Evolutionary conservation across 2,888 invertebrate species (phyloP), one percentile per base, ranked within the genome.

Genomic region (Cataglyphis altisquamis): DNA sequence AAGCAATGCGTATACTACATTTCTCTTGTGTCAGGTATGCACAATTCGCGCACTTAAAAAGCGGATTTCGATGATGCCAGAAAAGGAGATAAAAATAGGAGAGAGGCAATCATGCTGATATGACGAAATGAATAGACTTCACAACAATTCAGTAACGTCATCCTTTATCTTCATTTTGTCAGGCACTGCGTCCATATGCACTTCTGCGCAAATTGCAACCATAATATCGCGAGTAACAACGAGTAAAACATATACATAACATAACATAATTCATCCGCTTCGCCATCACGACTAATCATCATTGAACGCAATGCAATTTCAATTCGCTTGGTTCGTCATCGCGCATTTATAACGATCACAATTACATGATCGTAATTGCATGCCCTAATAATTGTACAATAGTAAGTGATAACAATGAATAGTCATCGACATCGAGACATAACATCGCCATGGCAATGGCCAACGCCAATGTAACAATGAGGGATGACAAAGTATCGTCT

Each of bases 401-500:
- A 80, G 60, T 72, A 80, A 78, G 32, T 70, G 72, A 78, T 70
- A 78, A 80, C 78, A 80, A 80, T 72, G 78, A 32, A 81, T 75
- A 73, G 60, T 62, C 73, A 55, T 41, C 45, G 62, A 25, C 62
- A 29, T 29, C 52, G 73, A 32, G 63, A 81, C 75, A 48, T 52
- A 52, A 52, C 52, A 55, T 63, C 77, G 63, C 18, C 63, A 52
- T 62, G 21, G n/a, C 41, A 39, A 39, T 52, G 39, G n/a, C 25
- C 25, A 25, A 25, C 25, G 52, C 52, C 48, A 63, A 52, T 77
- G 63, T 39, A 52, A 77, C 83, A 77, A 83, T 78, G 78, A 83
- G 62, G 41, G 66, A 73, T 64, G 80, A 84, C 81, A 84, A 85
- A 85, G 80, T 85, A 81, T 81, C 74, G 55, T 63, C 52, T 45